These are phyloP conservation scores for Julus scandinavius DNA, from an alignment of 2,888 invertebrate genomes.

Conservation along the genomic window DNA sequence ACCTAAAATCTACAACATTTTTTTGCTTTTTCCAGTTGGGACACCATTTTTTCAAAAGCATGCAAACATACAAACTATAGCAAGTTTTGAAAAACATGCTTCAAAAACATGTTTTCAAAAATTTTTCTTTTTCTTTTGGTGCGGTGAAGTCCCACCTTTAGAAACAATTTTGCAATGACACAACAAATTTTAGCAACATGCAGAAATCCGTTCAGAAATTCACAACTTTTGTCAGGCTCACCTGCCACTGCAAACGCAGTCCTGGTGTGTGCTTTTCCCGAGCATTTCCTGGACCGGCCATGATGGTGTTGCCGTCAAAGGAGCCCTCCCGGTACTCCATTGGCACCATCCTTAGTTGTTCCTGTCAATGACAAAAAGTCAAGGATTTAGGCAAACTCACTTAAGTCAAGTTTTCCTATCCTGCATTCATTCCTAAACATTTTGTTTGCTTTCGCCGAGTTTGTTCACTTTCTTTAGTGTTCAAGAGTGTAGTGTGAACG, in stretches of 20 bases:
- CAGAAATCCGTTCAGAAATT: not conserved
- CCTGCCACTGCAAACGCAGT: slow-evolving; percentile 59
- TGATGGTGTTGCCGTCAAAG: slow-evolving; percentile 59
- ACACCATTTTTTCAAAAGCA: too few species aligned
- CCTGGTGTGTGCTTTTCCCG: slow-evolving; percentile 57
- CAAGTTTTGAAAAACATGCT: too few species aligned
- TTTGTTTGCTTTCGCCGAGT: too few species aligned
- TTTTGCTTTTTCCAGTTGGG: too few species aligned
- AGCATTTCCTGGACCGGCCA: slow-evolving; percentile 60
- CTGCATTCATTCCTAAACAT: not conserved
- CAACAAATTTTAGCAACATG: too few species aligned
- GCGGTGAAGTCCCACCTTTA: too few species aligned
- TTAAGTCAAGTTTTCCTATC: not conserved
- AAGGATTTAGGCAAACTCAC: not conserved
- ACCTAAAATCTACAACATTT: too few species aligned
- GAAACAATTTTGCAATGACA: too few species aligned
- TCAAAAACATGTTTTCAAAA: too few species aligned
- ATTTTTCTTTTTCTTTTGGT: too few species aligned
- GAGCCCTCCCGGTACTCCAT: slow-evolving; percentile 57
- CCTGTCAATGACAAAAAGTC: slow-evolving; percentile 31
- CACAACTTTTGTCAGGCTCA: not conserved
- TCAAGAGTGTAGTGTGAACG: too few species aligned
- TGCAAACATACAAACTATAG: too few species aligned
- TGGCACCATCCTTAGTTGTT: slow-evolving; percentile 57
- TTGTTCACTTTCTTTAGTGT: not conserved